Evolutionary conservation across 1,140 invertebrate genomes (phyloP), one percentile per base, ranked within the genome.

Genomic region (Carposina sasakii): DNA sequence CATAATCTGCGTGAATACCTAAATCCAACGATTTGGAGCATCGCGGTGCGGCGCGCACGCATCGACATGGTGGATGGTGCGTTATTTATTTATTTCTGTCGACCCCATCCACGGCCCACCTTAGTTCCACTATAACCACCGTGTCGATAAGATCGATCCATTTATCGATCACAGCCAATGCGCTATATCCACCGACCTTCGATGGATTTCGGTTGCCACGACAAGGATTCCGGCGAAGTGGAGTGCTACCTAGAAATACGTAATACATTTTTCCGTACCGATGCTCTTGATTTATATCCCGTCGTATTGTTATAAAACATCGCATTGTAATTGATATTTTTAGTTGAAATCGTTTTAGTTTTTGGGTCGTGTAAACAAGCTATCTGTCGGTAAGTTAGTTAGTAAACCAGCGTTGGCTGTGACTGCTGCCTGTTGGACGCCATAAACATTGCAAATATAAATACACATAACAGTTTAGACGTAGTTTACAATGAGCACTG

Each of bases 231-330:
- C 22, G 84, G 84, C 48, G 81, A 85, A 71, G 76, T 84, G 76
- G 84, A 86, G 71, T 86, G 81, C 74, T 86, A 83, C 73, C 65
- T 86, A 53, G 84, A 86, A 83, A 81, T 86, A 77, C 79, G 82
- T 86, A 84, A 79, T 82, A 81, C 52, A 61, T 68, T 2, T 69
- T 69, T 70, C 45, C 64, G 60, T 76, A 75, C 60, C 63, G 55
- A 52, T 54, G 57, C 63, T 63, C 54, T 52, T 54, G 54, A 67
- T 72, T 68, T 68, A 67, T 55, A 52, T 57, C 60, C 65, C 69
- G 62, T 71, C 63, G 60, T 53, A 67, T 76, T 76, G 63, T 69
- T 75, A 63, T 58, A 52, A 59, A 65, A 60, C 64, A 71, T 67
- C 56, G 70, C 62, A 79, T 78, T 79, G 74, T 81, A 75, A 81